Conservation (phyloP, 2,113 vertebrate genomes). For the Cynocephalus volans region DNA sequence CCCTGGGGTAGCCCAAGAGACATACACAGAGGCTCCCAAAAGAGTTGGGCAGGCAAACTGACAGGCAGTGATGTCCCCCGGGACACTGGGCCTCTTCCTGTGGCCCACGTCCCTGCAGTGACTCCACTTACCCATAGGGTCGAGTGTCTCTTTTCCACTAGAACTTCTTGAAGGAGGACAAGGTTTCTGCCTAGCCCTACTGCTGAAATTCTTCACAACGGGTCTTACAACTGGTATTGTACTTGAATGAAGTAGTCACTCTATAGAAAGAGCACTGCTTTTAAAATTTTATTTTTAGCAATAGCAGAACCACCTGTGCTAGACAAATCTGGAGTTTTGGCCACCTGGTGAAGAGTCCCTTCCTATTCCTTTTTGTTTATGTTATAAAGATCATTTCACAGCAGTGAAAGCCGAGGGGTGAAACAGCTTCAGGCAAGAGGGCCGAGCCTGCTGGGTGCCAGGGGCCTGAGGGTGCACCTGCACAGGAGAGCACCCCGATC, state of each 20-base stretch:
- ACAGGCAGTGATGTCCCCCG: accelerated
- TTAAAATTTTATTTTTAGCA: neutral
- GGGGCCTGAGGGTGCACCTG: neutral
- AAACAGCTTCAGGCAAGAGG: neutral
- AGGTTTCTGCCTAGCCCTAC: neutral
- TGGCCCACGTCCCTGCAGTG: accelerated
- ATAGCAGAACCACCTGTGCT: neutral
- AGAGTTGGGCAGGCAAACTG: neutral
- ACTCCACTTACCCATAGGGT: neutral
- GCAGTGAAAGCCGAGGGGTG: neutral
- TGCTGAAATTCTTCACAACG: neutral
- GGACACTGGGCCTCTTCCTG: accelerated
- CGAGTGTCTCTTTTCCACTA: no score
- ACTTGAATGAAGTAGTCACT: neutral
- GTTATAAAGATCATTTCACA: neutral
- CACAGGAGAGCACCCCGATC: no score
- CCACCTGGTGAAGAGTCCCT: neutral
- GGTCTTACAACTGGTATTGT: accelerated
- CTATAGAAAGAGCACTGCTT: neutral
- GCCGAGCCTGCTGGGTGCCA: neutral
- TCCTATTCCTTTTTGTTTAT: neutral
- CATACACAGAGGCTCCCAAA: neutral
- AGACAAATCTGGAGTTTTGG: neutral
- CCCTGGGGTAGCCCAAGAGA: accelerated
- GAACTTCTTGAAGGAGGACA: neutral